phyloP scores from a whole-genome alignment of 1,140 invertebrate species.

The Hyposmocoma kahamanoa region DNA sequence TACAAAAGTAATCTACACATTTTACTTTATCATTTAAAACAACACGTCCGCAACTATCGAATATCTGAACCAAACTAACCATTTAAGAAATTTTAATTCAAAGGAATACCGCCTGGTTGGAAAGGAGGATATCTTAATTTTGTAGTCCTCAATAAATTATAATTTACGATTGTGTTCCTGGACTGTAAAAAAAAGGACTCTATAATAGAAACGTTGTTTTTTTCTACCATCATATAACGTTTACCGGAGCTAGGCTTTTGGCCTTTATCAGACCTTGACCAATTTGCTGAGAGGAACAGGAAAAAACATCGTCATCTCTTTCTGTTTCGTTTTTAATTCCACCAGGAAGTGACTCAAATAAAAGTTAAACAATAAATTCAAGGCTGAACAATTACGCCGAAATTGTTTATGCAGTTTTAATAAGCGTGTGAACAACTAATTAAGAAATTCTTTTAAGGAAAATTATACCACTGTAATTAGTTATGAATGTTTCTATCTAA shows the following conservation, averaged over 20 bases:
- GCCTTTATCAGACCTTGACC: slow-evolving; percentile 34
- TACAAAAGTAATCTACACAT: too few relatives aligned
- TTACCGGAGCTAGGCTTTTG: slow-evolving; percentile 45
- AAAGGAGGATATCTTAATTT: slow-evolving; percentile 66
- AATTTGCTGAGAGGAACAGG: slow-evolving; percentile 14
- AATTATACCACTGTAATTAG: slow-evolving; percentile 3
- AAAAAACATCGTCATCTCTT: slow-evolving; percentile 27
- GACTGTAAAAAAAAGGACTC: slow-evolving; percentile 53
- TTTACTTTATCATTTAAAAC: too few relatives aligned
- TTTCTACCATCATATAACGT: slow-evolving; percentile 58
- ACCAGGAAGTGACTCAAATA: too few relatives aligned
- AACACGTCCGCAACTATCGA: slow-evolving; percentile 45
- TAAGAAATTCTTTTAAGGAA: slow-evolving; percentile 9
- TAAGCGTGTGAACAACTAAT: slow-evolving; percentile 10
- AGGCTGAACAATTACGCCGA: too few relatives aligned
- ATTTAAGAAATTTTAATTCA: slow-evolving; percentile 31
- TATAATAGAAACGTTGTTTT: slow-evolving; percentile 69
- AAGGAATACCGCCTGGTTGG: slow-evolving; percentile 53
- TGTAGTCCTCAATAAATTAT: slow-evolving; percentile 63
- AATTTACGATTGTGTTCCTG: slow-evolving; percentile 64
- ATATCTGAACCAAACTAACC: slow-evolving; percentile 41
- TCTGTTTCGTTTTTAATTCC: too few relatives aligned
- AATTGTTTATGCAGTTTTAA: slow-evolving; percentile 7
- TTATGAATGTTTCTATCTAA: slow-evolving; percentile 15
- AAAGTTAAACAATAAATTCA: too few relatives aligned